Evolutionary conservation across 2,113 vertebrate species (phyloP), one percentile per base, ranked within the genome.

Genomic region (Engraulis encrasicolus): DNA sequence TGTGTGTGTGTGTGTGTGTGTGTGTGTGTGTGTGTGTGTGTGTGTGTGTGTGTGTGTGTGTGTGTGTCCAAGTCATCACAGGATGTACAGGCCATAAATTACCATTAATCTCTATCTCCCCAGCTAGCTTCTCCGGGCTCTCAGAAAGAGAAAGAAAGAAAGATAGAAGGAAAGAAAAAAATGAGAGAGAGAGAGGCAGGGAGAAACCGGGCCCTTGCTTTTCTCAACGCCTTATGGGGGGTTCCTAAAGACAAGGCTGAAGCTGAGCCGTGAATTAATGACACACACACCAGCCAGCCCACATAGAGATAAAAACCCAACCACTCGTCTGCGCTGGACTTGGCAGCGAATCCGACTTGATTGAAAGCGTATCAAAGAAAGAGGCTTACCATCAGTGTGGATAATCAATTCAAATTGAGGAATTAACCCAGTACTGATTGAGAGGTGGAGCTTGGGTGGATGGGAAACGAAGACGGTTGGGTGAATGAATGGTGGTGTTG

Each of bases 11-110:
- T 40, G n/a, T 58, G 54, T 23, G 40, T 23, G 58, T 19, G 27
- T 61, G 78, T n/a, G 84, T 40, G n/a, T 58, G 54, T 23, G 40
- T 23, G 58, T 19, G 27, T 61, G 78, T n/a, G 84, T 40, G n/a
- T 58, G 54, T 23, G 40, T 23, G 58, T 19, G 27, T 61, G 78
- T n/a, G 84, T 40, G n/a, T 58, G 54, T 23, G 40, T 23, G 58
- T 19, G 27, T 61, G 78, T n/a, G 84, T 40, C 50, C 79, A 81
- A 50, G 52, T 23, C 50, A 87, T 45, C 37, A 80, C 80, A 77
- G 86, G 86, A 82, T 82, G 77, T 84, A 58, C 48, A 50, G 74
- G n/a, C 40, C 74, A 77, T 81, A 86, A 78, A 86, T 85, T 83
- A 50, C 78, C 49, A 52, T 58, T 81, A 49, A 31, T 77, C 82